phyloP scores from a whole-genome alignment of 2,888 invertebrate genomes.

The Ctena decussata region DNA sequence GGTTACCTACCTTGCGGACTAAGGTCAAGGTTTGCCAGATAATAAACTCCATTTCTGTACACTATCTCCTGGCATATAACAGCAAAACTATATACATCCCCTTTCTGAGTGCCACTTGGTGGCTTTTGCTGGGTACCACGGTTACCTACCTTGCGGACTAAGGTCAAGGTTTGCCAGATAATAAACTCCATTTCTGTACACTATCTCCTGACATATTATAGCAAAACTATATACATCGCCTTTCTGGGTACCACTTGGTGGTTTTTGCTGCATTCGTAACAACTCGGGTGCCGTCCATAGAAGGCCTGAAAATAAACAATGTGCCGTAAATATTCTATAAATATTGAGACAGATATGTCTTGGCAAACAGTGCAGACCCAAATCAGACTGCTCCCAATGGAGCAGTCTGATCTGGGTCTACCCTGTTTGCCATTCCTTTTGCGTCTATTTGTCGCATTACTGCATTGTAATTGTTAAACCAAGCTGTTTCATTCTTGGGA shows the following conservation, averaged over 20 bases:
- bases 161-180: background rate
- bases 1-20: conserved; percentile 73
- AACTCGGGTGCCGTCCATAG: conserved; percentile 80
- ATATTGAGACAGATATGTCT: no score
- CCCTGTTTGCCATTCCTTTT: no score
- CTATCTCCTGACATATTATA: conserved; percentile 96
- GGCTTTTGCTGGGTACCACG: conserved; percentile 76
- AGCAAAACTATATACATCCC: conserved; percentile 94
- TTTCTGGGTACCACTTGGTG: conserved; percentile 83
- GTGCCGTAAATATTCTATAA: no score
- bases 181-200: conserved; percentile 82
- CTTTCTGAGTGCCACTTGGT: conserved; percentile 83
- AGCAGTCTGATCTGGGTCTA: no score
- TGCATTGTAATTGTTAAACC: no score
- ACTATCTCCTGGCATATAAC: conserved; percentile 97
- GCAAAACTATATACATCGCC: conserved; percentile 94
- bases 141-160: conserved; percentile 71
- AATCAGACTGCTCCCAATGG: no score
- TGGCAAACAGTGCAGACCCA: no score
- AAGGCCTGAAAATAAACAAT: conserved; percentile 70
- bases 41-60: conserved; percentile 86
- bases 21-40: conserved; percentile 76
- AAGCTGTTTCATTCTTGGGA: no score
- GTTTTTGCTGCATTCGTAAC: conserved; percentile 87
- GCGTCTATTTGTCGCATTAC: no score